These are phyloP conservation scores for Dicranocentrus wangi DNA, from an alignment of 2,888 invertebrate genomes.

Conservation along the genomic window DNA sequence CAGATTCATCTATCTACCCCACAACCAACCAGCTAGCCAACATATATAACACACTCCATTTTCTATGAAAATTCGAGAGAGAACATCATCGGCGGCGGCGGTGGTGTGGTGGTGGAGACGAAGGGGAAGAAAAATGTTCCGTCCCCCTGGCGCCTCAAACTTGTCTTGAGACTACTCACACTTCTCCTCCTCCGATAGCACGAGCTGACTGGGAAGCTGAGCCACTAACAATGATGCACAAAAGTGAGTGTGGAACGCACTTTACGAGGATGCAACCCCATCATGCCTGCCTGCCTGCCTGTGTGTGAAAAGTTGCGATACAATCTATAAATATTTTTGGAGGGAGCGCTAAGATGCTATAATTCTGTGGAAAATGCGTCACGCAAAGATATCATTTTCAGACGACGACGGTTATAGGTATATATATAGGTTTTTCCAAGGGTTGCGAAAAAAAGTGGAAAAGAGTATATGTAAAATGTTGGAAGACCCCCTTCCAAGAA, in stretches of 20 bases:
- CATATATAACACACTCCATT: no score
- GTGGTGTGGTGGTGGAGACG: no score
- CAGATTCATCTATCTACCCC: neutral
- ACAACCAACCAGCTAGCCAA: neutral
- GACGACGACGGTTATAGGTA: neutral
- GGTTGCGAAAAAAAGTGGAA: neutral
- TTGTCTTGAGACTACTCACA: no score
- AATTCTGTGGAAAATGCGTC: neutral
- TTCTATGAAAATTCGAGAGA: no score
- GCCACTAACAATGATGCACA: no score
- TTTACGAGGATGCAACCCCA: neutral
- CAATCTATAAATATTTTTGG: neutral
- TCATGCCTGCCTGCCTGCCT: neutral
- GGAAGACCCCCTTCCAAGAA: neutral
- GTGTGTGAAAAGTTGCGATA: neutral
- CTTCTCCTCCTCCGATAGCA: slow-evolving; percentile 28
- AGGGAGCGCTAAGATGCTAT: neutral
- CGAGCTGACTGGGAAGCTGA: no score
- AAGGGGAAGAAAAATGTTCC: no score
- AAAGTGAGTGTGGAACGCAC: slow-evolving; percentile 27
- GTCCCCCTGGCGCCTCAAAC: slow-evolving; percentile 59
- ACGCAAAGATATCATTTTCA: neutral
- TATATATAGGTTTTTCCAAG: neutral
- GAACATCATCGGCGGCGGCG: neutral
- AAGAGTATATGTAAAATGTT: neutral